Base-by-base conservation (phyloP, 2,113 vertebrate species). In the Motacilla tschutschensis region DNA sequence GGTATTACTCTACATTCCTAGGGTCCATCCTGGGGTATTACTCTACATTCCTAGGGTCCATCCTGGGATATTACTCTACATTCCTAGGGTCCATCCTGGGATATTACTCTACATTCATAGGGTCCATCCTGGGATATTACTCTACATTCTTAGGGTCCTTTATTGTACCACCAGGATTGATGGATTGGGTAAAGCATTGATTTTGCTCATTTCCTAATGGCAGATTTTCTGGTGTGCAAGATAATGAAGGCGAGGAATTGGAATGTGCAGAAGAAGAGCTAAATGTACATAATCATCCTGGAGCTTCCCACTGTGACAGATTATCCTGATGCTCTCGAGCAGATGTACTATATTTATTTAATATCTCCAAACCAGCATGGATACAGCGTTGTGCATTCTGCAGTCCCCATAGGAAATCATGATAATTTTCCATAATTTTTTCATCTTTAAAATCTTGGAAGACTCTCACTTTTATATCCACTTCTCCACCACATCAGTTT, bases 301-400 rank as follows among this genome's bases (percentile, higher is more conserved):
- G 46, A 95, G 89, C 66, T 88, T 94, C 96, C 93, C 70, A 89
- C 93, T 93, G 93, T 50, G 93, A 93, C 93, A 59, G 76, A 95
- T 96, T 90, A 92, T 94, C 65, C 80, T 7, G 35, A 83, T 85
- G 80, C 66, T 79, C 43, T 79, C 75, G 76, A 96, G 91, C 94
- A 96, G 93, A 96, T 95, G 93, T 65, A 90, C 87, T 94, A 89
- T 96, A 94, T 95, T 97, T 94, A 94, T 95, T 96, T 94, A 96
- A 95, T 96, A 93, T 94, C 90, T 89, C 82, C 41, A 55, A 88
- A 96, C 46, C 96, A 96, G 95, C 94, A 93, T 80, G 94, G 63
- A 92, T 92, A 79, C 85, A 79, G 66, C 18, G 1, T 38, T 86
- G 79, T 79, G 43, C 72, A 59, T 85, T 83, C 63, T 10, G 89